A percentile compares a stretch with the other conserved stretches of the same genome.
These are phyloP conservation scores for Silurus aristotelis DNA, from an alignment of 2,797 vertebrate species.

Conservation along the genomic window DNA sequence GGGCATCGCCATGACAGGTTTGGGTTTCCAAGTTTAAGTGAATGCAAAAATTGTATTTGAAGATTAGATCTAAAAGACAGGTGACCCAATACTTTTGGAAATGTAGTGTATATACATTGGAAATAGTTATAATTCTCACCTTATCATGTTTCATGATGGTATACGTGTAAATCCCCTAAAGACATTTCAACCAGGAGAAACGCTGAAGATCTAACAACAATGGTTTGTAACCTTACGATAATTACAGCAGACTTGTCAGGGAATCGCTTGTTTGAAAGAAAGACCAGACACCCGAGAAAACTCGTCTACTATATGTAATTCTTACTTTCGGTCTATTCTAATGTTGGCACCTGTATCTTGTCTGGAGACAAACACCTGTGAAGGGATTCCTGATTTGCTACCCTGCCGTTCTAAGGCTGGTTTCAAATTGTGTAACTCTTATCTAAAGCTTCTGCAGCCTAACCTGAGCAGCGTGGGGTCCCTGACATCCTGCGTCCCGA, in stretches of 20 bases:
- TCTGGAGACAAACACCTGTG: background rate
- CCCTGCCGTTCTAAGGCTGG: no score
- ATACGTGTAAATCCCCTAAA: background rate
- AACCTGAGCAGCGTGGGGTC: conserved; percentile 76
- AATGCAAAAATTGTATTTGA: no score
- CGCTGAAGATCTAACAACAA: background rate
- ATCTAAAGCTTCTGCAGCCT: background rate
- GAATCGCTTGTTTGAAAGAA: background rate
- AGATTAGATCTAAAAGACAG: no score
- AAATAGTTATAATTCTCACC: background rate
- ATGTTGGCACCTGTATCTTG: background rate
- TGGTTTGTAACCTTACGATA: background rate
- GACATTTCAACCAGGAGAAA: background rate
- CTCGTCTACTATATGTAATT: background rate
- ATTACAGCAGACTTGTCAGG: background rate
- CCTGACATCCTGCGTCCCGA: conserved; percentile 86
- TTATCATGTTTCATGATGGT: background rate
- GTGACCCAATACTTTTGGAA: no score
- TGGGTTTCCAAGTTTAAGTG: no score
- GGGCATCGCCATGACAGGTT: no score
- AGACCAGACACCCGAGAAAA: background rate
- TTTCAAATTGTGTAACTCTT: background rate
- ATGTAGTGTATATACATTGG: no score
- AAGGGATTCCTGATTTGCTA: background rate
- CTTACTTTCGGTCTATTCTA: background rate